A percentile compares a stretch with the other conserved stretches of the same genome.
These are phyloP conservation scores for Melanchra persicariae DNA, from an alignment of 2,888 invertebrate genomes.

Conservation along the genomic window DNA sequence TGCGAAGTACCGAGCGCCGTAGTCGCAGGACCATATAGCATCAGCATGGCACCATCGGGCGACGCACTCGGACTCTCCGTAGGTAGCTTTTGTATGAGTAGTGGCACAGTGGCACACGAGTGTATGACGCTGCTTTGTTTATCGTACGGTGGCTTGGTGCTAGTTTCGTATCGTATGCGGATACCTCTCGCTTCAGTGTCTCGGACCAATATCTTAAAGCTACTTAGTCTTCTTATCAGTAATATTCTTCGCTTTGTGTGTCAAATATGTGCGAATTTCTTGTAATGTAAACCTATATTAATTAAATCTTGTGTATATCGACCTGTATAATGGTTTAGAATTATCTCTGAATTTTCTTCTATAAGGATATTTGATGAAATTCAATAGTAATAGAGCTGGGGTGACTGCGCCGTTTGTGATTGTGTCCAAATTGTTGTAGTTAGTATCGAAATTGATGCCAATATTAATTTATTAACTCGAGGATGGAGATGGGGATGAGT, in stretches of 20 bases:
- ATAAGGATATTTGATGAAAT: conserved; percentile 84
- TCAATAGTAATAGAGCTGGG: conserved; percentile 80
- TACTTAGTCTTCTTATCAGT: conserved; percentile 85
- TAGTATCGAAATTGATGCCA: conserved; percentile 84
- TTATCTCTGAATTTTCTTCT: conserved; percentile 86
- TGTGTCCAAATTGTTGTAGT: conserved; percentile 88
- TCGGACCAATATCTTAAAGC: conserved; percentile 90
- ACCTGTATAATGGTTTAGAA: conserved; percentile 90
- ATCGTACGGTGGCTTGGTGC: conserved; percentile 89
- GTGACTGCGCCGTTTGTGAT: conserved; percentile 81
- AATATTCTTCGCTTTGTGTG: conserved; percentile 90
- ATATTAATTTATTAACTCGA: conserved; percentile 80
- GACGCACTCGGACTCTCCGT: conserved; percentile 43
- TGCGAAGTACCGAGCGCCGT: conserved; percentile 64
- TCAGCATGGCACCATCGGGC: conserved; percentile 35
- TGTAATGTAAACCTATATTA: conserved; percentile 87
- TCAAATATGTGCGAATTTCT: conserved; percentile 90
- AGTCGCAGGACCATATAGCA: conserved; percentile 43
- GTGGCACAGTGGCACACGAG: conserved; percentile 64
- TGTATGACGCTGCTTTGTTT: conserved; percentile 78
- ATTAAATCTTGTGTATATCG: conserved; percentile 89
- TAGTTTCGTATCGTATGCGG: conserved; percentile 84
- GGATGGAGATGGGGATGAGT: conserved; percentile 37
- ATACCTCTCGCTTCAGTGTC: conserved; percentile 88
- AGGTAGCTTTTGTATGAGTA: conserved; percentile 83